Evolutionary conservation across 2,888 invertebrate genomes (phyloP), one percentile per base, ranked within the genome.

Genomic region (Erpobdella octoculata): DNA sequence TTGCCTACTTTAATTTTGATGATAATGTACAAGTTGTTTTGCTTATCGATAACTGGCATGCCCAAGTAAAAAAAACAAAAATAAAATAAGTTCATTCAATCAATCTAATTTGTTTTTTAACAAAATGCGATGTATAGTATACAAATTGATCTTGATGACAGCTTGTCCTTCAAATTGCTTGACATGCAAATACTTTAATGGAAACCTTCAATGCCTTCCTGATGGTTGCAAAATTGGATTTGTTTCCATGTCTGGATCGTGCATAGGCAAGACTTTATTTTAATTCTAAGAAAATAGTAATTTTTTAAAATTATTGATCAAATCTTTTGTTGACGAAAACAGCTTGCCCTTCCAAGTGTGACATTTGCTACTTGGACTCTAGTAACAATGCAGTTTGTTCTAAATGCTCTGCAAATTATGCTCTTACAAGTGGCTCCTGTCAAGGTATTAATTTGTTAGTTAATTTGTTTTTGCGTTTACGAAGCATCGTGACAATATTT

Each of bases 101-200:
- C n/a, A n/a, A n/a, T n/a, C n/a, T n/a, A n/a, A n/a, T n/a, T n/a
- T n/a, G n/a, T n/a, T n/a, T n/a, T n/a, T n/a, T n/a, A n/a, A n/a
- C n/a, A n/a, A n/a, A n/a, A n/a, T n/a, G n/a, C n/a, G n/a, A n/a
- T n/a, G n/a, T n/a, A n/a, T n/a, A n/a, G n/a, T n/a, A n/a, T n/a
- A n/a, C n/a, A n/a, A n/a, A n/a, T n/a, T n/a, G 35, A 21, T 38
- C 35, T 66, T 18, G 53, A 12, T 33, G 21, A 18, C 70, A 73
- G 73, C 48, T 12, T 73, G 73, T 41, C 73, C 73, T 37, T 21
- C 70, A 12, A 73, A 73, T 65, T 73, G 73, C 41, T 59, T 72
- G 58, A 68, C 65, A 2, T 73, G 73, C 35, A 41, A 41, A 25
- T 21, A 62, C 31, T 66, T 58, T 37, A 69, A 70, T 35, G 66